A percentile compares a stretch with the other conserved stretches of the same genome.
Evolutionary conservation across 2,888 invertebrate genomes (phyloP).

Genomic region (Bellardia bayeri): DNA sequence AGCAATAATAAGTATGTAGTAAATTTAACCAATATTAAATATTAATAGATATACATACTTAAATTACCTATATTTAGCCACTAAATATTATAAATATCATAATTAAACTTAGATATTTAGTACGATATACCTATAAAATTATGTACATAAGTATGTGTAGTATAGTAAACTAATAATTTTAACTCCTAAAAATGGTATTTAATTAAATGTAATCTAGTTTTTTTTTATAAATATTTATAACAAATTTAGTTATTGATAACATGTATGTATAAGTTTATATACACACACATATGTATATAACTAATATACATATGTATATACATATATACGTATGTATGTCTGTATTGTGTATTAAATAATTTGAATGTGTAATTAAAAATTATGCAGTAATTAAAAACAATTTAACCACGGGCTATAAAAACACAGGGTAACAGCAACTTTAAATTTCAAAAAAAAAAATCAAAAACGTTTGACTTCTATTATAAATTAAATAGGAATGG

Average conservation of each 20-base stretch:
- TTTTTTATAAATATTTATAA: not conserved
- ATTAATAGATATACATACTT: constrained; percentile 41
- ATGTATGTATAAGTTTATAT: not conserved
- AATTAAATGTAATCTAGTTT: constrained; percentile 56
- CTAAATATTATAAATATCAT: constrained; percentile 27
- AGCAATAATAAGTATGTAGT: too few species aligned
- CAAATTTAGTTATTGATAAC: constrained; percentile 56
- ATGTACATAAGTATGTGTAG: constrained; percentile 30
- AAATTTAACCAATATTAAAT: too few species aligned
- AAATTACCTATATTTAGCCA: constrained; percentile 30
- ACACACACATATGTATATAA: not conserved
- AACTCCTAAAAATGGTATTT: constrained; percentile 35
- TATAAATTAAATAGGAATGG: too few species aligned
- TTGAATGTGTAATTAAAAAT: constrained; percentile 57
- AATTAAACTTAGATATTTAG: constrained; percentile 12
- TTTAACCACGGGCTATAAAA: constrained; percentile 45
- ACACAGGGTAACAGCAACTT: constrained; percentile 42
- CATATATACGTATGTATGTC: not conserved
- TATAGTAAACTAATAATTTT: constrained; percentile 63
- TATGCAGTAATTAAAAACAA: constrained; percentile 63
- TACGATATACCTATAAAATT: constrained; percentile 22
- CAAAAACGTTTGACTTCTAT: too few species aligned
- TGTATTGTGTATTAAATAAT: constrained; percentile 18
- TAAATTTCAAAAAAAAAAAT: not conserved
- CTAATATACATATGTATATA: constrained; percentile 1